Evolutionary conservation across 2,797 vertebrate genomes (phyloP), one percentile per base, ranked within the genome.

Genomic region (Fistularia commersonii): DNA sequence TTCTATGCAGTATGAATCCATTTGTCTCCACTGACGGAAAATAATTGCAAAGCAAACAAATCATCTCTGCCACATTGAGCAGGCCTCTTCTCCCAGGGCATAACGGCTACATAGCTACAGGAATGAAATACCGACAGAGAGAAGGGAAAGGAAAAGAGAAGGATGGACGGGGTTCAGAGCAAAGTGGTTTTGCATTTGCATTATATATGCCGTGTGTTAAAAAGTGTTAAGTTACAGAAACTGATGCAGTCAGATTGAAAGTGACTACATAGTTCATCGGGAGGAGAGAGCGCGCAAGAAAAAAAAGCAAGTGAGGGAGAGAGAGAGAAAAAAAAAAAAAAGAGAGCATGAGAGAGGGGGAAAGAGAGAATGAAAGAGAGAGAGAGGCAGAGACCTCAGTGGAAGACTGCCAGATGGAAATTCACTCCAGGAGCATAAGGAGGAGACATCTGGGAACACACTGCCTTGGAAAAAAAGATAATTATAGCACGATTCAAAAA

Each of bases 41-140:
- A 94, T 94, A 98, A 96, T 95, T 90, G 92, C 92, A 95, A 95
- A 96, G 93, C 93, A 95, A 94, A 96, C 95, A 96, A 93, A 95
- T 98, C 92, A 95, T 85, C 81, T 86, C 86, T 88, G 89, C 90
- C 91, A 94, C 92, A 90, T 90, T 93, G 93, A 91, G 81, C 89
- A 83, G 88, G 89, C 86, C 91, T 92, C 92, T 86, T 66, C 89
- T 92, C 88, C 57, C 48, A 90, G 90, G 90, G 89, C 48, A 66
- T 55, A 76, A 85, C 82, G 84, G 81, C 82, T 86, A 84, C 77
- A 81, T 81, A 63, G 62, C 77, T 79, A 63, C 64, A 79, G 72
- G 67, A 80, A 60, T 69, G 69, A 82, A 64, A 70, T 74, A 79
- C 67, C 52, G 65, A 61, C 44, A 57, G 58, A 54, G 54, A 47